Evolutionary conservation across 2,888 invertebrate genomes (phyloP), one percentile per base, ranked within the genome.

Genomic region (Epirrhoe tristata): DNA sequence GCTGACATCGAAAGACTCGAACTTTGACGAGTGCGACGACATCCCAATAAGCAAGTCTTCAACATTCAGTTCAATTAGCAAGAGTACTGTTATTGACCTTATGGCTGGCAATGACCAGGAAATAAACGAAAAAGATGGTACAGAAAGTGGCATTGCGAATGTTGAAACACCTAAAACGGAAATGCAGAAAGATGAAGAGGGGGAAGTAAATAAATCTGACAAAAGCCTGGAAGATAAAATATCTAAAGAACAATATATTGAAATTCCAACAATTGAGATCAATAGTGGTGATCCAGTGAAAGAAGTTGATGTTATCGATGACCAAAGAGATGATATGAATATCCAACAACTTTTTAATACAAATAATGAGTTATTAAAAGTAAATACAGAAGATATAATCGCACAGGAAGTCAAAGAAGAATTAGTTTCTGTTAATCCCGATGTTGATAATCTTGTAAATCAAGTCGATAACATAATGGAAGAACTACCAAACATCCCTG

Each of bases 31-130:
- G 8, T 10, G 12, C 8, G 50, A 58, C 10, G 64, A 64, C 32
- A 67, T 59, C 5, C 51, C 61, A 68, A 73, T 67, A 0, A 67
- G 67, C 39, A 67, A 67, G 56, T 67, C 67, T 36, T 67, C 67
- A 36, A 67, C 67, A 0, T 36, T 57, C 10, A 68, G 68, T 52
- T 65, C 59, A 8, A 36, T 65, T 14, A 70, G 63, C 43, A 63
- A 59, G 63, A 68, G 58, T 36, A 68, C 68, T 46, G 64, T 69
- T 53, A 59, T 66, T 57, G 69, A 66, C 51, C 32, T 66, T 39
- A 58, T 52, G 17, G 17, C 52, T 43, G 31, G 31, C 31, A 69
- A 62, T 55, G 55, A 64, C 24, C 59, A 62, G 31, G 63, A 63
- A 56, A n/a, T 12, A 8, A 55, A 51, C 7, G 53, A 16, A 10